These are phyloP conservation scores for Danionella dracula DNA, from an alignment of 2,797 vertebrate species.

Conservation along the genomic window DNA sequence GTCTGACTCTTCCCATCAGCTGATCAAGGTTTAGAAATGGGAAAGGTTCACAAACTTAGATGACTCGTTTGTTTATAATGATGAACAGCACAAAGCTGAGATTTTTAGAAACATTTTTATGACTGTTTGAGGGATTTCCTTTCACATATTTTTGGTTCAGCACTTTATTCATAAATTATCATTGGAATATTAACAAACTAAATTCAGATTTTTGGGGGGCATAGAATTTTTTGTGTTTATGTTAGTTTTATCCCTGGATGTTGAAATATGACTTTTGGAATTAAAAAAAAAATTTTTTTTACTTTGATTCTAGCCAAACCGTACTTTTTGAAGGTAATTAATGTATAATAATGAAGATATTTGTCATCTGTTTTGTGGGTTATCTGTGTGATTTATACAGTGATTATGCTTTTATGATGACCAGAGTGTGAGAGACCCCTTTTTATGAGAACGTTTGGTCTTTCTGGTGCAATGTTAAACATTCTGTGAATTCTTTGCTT, in stretches of 20 bases:
- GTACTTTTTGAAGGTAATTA: too few relatives aligned
- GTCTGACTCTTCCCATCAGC: background rate
- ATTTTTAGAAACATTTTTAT: background rate
- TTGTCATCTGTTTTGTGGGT: background rate
- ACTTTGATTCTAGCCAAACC: too few relatives aligned
- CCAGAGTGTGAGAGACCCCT: background rate
- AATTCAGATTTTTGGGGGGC: too few relatives aligned
- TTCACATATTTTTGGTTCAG: background rate
- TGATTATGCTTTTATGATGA: background rate
- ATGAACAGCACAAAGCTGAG: background rate
- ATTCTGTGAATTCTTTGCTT: background rate
- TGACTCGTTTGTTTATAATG: background rate
- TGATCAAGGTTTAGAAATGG: background rate
- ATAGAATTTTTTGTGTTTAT: too few relatives aligned
- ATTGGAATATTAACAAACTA: too few relatives aligned
- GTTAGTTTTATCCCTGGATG: too few relatives aligned
- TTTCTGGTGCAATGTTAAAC: background rate
- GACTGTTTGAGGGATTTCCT: background rate
- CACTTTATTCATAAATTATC: too few relatives aligned
- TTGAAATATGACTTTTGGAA: too few relatives aligned
- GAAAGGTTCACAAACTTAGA: background rate
- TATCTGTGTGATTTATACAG: background rate
- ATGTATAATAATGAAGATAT: too few relatives aligned
- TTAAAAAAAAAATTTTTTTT: too few relatives aligned
- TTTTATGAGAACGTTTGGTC: background rate